Conservation (phyloP, 2,888 invertebrate genomes). For the Sisyra nigra region DNA sequence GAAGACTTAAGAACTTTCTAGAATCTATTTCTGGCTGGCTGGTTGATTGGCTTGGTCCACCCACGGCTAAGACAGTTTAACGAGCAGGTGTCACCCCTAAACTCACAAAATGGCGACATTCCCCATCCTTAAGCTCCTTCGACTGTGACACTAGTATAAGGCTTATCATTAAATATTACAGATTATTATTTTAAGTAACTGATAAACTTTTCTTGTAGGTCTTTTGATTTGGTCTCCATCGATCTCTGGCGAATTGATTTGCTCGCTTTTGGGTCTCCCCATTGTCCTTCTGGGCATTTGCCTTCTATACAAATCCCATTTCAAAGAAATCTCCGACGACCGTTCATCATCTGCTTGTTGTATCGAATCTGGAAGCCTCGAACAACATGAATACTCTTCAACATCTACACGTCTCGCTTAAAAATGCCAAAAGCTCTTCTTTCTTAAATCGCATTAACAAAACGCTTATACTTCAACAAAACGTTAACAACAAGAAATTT, state of each 20-base stretch:
- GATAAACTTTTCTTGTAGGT: conserved; percentile 25
- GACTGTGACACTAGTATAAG: neutral
- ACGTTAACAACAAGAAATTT: too few species aligned
- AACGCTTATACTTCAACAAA: too few species aligned
- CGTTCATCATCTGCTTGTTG: neutral
- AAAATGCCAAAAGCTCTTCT: neutral
- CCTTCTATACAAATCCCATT: conserved; percentile 34
- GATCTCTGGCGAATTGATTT: conserved; percentile 41
- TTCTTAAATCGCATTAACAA: neutral
- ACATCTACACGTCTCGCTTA: conserved; percentile 8
- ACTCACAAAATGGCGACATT: too few species aligned
- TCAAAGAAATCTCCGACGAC: conserved; percentile 23
- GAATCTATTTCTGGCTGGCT: too few species aligned
- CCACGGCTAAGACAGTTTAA: too few species aligned
- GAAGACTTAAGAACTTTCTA: too few species aligned
- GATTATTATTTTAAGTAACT: neutral
- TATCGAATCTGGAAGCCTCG: too few species aligned
- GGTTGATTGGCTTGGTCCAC: too few species aligned
- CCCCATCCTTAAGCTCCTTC: too few species aligned
- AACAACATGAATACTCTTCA: conserved; percentile 7
- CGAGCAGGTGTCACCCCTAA: too few species aligned
- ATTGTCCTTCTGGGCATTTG: conserved; percentile 35
- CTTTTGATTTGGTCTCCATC: conserved; percentile 35
- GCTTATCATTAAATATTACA: neutral
- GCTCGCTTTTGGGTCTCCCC: conserved; percentile 38